Percentiles rank a stretch among this genome's conserved stretches.
These are phyloP conservation scores for Cranoglanis bouderius DNA, from an alignment of 2,113 vertebrate genomes.

Conservation along the genomic window DNA sequence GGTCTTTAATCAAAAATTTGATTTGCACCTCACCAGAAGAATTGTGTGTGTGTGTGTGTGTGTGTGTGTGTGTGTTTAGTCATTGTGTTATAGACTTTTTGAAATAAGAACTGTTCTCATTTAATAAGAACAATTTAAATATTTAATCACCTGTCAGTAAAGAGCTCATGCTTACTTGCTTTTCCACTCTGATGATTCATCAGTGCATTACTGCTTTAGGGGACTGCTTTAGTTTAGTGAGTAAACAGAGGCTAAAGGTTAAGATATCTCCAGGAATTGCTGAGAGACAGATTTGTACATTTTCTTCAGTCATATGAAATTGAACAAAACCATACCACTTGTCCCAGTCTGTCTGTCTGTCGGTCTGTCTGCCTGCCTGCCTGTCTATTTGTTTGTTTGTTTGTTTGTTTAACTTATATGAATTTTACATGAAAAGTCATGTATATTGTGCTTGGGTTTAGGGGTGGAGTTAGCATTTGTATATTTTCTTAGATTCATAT, in stretches of 20 bases:
- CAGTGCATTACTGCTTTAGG: slow-evolving; percentile 5
- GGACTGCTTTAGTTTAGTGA: not conserved
- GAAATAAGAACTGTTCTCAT: not conserved
- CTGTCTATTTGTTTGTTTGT: not conserved
- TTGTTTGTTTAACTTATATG: not conserved
- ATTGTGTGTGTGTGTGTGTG: not conserved
- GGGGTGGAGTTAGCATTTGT: not conserved
- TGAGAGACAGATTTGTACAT: too few relatives aligned
- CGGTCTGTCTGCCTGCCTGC: not conserved
- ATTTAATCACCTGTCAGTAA: slow-evolving; percentile 30
- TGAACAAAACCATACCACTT: too few relatives aligned
- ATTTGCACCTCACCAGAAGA: not conserved
- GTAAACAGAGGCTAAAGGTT: slow-evolving; percentile 12
- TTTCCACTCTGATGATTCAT: slow-evolving; percentile 29
- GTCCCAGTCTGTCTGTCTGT: too few relatives aligned
- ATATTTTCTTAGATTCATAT: too few relatives aligned
- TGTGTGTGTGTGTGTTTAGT: slow-evolving; percentile 5
- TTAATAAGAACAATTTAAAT: slow-evolving; percentile 32
- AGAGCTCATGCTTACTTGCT: not conserved
- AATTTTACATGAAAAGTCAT: not conserved
- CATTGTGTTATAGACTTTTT: slow-evolving; percentile 23
- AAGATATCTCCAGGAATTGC: slow-evolving; percentile 14
- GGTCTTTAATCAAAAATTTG: not conserved
- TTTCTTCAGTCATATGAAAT: too few relatives aligned
- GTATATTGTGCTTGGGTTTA: not conserved